These are phyloP conservation scores for Acrossocheilus wenchowensis DNA, from an alignment of 2,797 vertebrate genomes.

Conservation along the genomic window DNA sequence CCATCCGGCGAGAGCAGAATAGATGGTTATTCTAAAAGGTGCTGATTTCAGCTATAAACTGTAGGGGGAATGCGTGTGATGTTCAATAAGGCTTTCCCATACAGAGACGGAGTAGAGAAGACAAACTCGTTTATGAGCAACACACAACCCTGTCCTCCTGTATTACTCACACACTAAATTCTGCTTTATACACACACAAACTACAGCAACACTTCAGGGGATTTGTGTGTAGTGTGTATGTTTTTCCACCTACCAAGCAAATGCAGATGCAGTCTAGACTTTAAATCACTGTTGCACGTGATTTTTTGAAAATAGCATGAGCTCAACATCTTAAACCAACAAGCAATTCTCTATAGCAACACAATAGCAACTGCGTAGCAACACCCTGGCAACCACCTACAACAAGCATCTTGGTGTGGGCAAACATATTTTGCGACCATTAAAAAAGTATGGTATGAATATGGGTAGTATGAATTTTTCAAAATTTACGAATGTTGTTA, in stretches of 20 bases:
- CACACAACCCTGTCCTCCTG: conserved; percentile 73
- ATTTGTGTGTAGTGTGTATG: conserved; percentile 12
- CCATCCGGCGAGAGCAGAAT: conserved; percentile 69
- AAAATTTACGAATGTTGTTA: not conserved
- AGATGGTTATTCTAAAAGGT: conserved; percentile 78
- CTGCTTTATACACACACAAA: conserved; percentile 38
- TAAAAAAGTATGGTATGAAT: not conserved
- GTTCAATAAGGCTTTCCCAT: conserved; percentile 64
- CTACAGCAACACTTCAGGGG: conserved; percentile 12
- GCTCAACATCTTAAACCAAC: not conserved
- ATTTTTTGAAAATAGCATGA: not conserved
- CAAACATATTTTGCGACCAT: not conserved
- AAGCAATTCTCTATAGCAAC: not conserved
- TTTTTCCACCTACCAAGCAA: conserved; percentile 8
- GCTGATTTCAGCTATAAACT: conserved; percentile 77
- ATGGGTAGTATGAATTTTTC: not conserved
- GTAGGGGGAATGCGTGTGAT: conserved; percentile 67
- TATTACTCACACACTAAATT: conserved; percentile 61
- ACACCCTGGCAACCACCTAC: not conserved
- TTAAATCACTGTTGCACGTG: not conserved
- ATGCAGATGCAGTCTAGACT: not conserved
- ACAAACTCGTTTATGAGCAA: conserved; percentile 70
- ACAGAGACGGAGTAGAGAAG: conserved; percentile 60
- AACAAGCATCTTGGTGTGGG: not conserved
- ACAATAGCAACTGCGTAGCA: not conserved